These are phyloP conservation scores for Ctenopoma kingsleyae DNA, from an alignment of 2,797 vertebrate species.

Conservation along the genomic window DNA sequence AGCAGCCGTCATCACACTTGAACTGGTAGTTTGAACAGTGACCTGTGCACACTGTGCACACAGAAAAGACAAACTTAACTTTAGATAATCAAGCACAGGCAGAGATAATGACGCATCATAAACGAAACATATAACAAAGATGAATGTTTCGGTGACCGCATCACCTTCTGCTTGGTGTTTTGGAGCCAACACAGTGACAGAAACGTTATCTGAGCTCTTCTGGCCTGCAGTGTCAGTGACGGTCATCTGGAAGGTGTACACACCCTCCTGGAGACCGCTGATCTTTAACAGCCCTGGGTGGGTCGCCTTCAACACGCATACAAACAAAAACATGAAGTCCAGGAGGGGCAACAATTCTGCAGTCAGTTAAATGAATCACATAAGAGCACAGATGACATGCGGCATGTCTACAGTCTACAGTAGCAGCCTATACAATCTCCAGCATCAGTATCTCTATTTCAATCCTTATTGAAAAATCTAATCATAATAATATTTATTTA, in stretches of 20 bases:
- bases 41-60: constrained; percentile 86
- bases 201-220: constrained; percentile 92
- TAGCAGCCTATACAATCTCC: background rate
- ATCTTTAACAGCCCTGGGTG: constrained; percentile 93
- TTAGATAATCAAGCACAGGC: background rate
- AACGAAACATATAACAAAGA: background rate
- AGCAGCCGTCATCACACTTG: constrained; percentile 95
- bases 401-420: too few relatives aligned
- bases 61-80: background rate
- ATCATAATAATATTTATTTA: too few relatives aligned
- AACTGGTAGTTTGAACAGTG: constrained; percentile 94
- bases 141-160: background rate
- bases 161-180: constrained; percentile 88
- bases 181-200: constrained; percentile 88
- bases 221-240: constrained; percentile 91
- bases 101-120: background rate
- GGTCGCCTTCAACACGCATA: constrained; percentile 83
- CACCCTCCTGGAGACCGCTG: constrained; percentile 88
- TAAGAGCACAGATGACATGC: too few relatives aligned
- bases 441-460: background rate
- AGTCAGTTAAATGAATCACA: too few relatives aligned
- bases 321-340: background rate
- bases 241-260: constrained; percentile 91
- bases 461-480: too few relatives aligned
- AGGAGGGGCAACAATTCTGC: too few relatives aligned